Evolutionary conservation across 2,797 vertebrate genomes (phyloP).

Genomic region (Taeniopygia guttata): DNA sequence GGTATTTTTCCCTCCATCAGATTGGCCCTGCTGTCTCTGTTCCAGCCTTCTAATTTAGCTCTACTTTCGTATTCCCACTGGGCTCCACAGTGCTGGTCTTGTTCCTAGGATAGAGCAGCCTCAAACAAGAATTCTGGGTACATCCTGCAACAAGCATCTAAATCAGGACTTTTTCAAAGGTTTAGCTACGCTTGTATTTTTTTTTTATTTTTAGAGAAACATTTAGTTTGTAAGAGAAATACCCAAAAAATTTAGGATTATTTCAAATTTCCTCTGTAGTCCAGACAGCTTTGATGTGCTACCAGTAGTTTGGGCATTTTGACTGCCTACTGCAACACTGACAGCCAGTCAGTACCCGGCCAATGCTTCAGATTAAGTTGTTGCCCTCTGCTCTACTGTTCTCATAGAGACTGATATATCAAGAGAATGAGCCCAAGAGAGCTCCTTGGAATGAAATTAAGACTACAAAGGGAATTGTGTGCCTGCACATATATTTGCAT

Average conservation of each 20-base stretch:
- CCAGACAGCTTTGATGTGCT: not conserved
- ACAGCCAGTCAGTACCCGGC: conserved; percentile 30
- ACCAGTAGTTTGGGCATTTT: conserved; percentile 10
- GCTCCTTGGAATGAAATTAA: conserved; percentile 55
- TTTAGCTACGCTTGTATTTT: not conserved
- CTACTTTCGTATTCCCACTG: not conserved
- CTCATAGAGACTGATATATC: conserved; percentile 43
- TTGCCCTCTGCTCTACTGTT: conserved; percentile 64
- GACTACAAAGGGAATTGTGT: conserved; percentile 22
- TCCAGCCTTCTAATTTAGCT: conserved; percentile 6
- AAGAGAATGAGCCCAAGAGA: conserved; percentile 48
- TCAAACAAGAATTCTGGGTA: not conserved
- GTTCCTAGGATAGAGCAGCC: not conserved
- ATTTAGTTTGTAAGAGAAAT: not conserved
- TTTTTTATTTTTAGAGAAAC: not conserved
- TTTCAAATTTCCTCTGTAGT: not conserved
- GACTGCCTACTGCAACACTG: conserved; percentile 24
- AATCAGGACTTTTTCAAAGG: not conserved
- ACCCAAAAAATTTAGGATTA: not conserved
- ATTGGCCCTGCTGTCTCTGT: not conserved
- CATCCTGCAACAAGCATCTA: not conserved
- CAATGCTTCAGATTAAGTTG: conserved; percentile 66
- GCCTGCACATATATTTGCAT: not conserved
- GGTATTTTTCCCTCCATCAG: not conserved
- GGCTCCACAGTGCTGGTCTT: not conserved